A percentile compares a stretch with the other conserved stretches of the same genome.
These are phyloP conservation scores for Leptopilina myrica DNA, from an alignment of 2,888 invertebrate genomes.

Conservation along the genomic window DNA sequence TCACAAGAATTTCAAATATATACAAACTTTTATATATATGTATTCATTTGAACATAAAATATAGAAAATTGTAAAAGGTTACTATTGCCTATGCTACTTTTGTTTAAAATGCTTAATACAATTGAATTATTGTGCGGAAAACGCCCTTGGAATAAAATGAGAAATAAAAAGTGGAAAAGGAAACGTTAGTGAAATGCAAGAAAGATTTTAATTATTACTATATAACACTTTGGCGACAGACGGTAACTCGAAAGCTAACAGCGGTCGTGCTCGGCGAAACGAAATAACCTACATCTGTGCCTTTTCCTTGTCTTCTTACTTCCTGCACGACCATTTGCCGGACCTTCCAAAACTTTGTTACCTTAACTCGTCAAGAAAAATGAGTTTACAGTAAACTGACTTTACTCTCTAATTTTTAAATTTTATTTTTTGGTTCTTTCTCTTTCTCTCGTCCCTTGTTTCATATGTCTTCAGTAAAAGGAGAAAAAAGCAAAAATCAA, in stretches of 20 bases:
- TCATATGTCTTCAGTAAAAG: too few relatives aligned
- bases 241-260: slow-evolving; percentile 28
- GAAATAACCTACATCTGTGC: slow-evolving; percentile 39
- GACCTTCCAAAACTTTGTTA: slow-evolving; percentile 27
- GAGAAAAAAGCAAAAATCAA: too few relatives aligned
- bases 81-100: too few relatives aligned
- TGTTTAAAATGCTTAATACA: too few relatives aligned
- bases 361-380: slow-evolving; percentile 16
- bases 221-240: slow-evolving; percentile 34
- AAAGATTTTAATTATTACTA: slow-evolving; percentile 29
- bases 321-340: slow-evolving; percentile 22
- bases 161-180: not conserved
- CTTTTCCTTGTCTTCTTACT: slow-evolving; percentile 24
- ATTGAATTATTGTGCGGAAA: not conserved
- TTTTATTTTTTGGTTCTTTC: not conserved
- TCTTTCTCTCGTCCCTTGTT: not conserved
- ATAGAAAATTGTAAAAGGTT: too few relatives aligned
- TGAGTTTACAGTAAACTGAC: slow-evolving; percentile 14
- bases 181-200: slow-evolving; percentile 10
- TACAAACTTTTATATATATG: too few relatives aligned
- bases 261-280: slow-evolving; percentile 37
- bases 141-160: not conserved
- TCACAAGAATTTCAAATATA: slow-evolving; percentile 1
- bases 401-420: not conserved
- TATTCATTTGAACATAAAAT: not conserved